Evolutionary conservation across 2,797 vertebrate genomes (phyloP), one percentile per base, ranked within the genome.

Genomic region (Onychomys arenicola): DNA sequence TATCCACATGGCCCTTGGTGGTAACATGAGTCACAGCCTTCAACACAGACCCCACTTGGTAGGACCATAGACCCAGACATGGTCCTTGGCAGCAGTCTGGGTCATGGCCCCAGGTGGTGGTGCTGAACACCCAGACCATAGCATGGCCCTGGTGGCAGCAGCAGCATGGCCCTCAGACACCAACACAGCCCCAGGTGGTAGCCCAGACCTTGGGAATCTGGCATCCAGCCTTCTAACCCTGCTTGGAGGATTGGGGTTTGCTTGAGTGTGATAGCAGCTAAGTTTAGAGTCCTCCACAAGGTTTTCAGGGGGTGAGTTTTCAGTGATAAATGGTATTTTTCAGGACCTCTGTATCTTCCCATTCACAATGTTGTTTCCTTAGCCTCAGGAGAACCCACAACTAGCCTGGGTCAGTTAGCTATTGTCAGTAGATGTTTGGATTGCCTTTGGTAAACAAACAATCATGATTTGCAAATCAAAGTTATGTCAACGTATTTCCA

Each of bases 301-400:
- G 23, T 63, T 37, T 93, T 61, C 77, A 82, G 49, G 89, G n/a
- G n/a, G n/a, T n/a, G n/a, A 67, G 46, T 92, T 77, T 89, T 34
- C 32, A 25, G 5, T 86, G 95, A 67, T 21, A 89, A 73, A 8
- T 67, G 86, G 8, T 61, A 27, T 83, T 91, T 96, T 19, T 95
- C 78, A 88, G 65, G 73, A 49, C 61, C 2, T 43, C 65, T 69
- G 65, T 69, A 32, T 84, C 57, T 89, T 90, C 32, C 69, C 77
- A 37, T 52, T 27, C 6, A n/a, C 21, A 13, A 49, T 65, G 16
- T 7, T 40, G 17, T 46, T 65, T 2, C n/a, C 9, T 93, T 63
- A 63, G 29, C 49, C 25, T 82, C 85, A 23, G n/a, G 40, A 21
- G 23, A 90, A 13, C 34, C 34, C 19, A 71, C 61, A 25, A 27